A percentile compares a stretch with the other conserved stretches of the same genome.
Evolutionary conservation across 1,140 invertebrate species (phyloP).

Genomic region (Drosophila pachea): DNA sequence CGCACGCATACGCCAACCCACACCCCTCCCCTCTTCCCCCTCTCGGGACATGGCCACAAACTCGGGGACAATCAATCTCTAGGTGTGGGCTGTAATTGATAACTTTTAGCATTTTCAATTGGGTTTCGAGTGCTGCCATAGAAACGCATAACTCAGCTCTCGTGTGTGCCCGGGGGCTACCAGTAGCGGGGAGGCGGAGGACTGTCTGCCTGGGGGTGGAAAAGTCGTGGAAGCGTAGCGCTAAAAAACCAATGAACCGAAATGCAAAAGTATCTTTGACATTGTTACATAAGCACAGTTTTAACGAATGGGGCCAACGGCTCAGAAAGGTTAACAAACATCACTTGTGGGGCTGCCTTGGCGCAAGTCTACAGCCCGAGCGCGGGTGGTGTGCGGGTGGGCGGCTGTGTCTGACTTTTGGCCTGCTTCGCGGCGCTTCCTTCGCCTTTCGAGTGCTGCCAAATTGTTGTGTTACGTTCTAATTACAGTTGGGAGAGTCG

Average conservation of each 20-base stretch:
- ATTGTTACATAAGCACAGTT: constrained; percentile 37
- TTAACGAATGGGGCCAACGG: constrained; percentile 27
- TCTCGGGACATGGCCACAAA: too few species aligned
- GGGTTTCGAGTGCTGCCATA: constrained; percentile 20
- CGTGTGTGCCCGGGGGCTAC: constrained; percentile 11
- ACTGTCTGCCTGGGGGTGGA: background rate
- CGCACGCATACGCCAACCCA: too few species aligned
- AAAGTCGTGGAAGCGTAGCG: constrained; percentile 1
- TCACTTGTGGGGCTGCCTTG: constrained; percentile 25
- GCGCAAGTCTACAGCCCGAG: background rate
- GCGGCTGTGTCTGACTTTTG: constrained; percentile 7
- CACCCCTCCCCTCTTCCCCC: too few species aligned
- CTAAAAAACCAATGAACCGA: constrained; percentile 44
- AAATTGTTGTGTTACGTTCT: constrained; percentile 31
- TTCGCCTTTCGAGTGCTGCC: background rate
- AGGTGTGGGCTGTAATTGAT: constrained; percentile 55
- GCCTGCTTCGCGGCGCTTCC: background rate
- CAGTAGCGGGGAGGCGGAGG: too few species aligned
- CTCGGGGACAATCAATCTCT: constrained; percentile 42
- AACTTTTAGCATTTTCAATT: constrained; percentile 59
- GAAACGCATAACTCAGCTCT: constrained; percentile 34
- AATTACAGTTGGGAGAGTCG: constrained; percentile 35
- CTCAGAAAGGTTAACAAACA: constrained; percentile 29
- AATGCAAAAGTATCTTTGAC: constrained; percentile 54
- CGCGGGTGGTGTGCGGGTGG: too few species aligned